A percentile compares a stretch with the other conserved stretches of the same genome.
These are phyloP conservation scores for Pollenia labialis DNA, from an alignment of 2,888 invertebrate species.

Conservation along the genomic window DNA sequence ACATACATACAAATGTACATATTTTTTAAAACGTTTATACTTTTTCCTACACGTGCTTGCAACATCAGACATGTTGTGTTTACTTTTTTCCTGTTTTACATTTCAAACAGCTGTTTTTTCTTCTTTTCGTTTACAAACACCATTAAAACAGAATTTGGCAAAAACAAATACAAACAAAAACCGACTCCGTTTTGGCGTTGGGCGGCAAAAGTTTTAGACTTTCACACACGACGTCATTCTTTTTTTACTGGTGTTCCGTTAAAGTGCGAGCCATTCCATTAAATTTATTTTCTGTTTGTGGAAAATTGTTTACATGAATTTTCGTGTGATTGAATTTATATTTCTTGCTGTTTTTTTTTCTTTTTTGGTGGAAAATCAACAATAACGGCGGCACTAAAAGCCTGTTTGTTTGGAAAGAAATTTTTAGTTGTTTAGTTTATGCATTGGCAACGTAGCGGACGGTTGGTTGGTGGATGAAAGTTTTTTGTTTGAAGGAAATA, in stretches of 20 bases:
- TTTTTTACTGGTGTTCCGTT: conserved; percentile 14
- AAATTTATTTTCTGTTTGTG: conserved; percentile 46
- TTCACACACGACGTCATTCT: conserved; percentile 71
- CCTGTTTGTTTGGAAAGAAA: conserved; percentile 47
- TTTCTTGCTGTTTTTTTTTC: conserved; percentile 74
- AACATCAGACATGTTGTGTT: conserved; percentile 75
- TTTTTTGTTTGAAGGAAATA: neutral
- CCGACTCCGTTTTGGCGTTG: neutral
- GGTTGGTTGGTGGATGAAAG: conserved; percentile 75
- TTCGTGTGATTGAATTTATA: conserved; percentile 42
- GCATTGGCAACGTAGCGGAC: conserved; percentile 79
- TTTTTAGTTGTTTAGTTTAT: conserved; percentile 78
- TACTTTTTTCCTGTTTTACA: conserved; percentile 30
- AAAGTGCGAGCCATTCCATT: conserved; percentile 11
- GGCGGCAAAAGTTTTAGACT: conserved; percentile 19
- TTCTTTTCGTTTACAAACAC: conserved; percentile 20
- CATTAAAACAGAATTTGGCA: conserved; percentile 21
- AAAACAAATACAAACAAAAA: conserved; percentile 1
- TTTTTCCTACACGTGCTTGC: conserved; percentile 69
- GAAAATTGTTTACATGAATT: conserved; percentile 66
- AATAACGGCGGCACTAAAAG: conserved; percentile 34
- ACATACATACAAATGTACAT: neutral
- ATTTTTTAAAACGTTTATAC: conserved; percentile 22
- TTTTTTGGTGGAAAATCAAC: conserved; percentile 77
- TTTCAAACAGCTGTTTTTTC: conserved; percentile 29